Evolutionary conservation across 2,113 vertebrate species (phyloP), one percentile per base, ranked within the genome.

Genomic region (Nothobranchius kuhntae): DNA sequence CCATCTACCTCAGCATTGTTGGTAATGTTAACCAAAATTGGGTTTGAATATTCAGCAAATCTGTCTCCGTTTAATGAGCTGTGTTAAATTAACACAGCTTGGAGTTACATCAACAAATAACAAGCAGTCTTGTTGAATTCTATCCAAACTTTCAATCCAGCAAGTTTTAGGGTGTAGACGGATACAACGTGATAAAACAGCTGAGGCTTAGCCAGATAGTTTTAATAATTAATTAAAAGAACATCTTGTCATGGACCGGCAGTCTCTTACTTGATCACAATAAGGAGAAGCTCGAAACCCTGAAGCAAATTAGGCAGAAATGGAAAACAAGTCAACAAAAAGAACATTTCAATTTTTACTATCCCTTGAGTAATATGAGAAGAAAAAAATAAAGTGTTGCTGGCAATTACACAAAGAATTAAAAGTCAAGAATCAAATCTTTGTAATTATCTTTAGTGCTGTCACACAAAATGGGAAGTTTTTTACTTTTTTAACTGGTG

Each of bases 381-480:
- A 45, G 44, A 2, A 45, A 45, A 45, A 45, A 42, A 42, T 1
- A 21, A 42, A 45, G 12, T 53, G 12, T 52, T 48, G 46, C 45
- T 30, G 30, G 13, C 21, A 15, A 9, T 13, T 30, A 3, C 3
- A 36, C 4, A 17, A 54, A 36, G 6, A 65, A 45, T 50, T 85
- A 62, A 81, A 85, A 77, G 77, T 80, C 67, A 81, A 45, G 51
- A 66, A 74, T 68, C 65, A 78, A 44, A 44, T 30, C 53, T 66
- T 52, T 44, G 64, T 61, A 15, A 58, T 86, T 53, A 77, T 85
- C 52, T 73, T 59, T 40, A 74, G 77, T 12, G 38, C 64, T 48
- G 63, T 75, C 70, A 72, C 74, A 78, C 7, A 17, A 59, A 73
- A 85, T 86, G 21, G 21, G 21, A 69, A 80, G 71, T 77, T 60